These are phyloP conservation scores for Motacilla alba DNA, from an alignment of 2,113 vertebrate species.

Conservation along the genomic window DNA sequence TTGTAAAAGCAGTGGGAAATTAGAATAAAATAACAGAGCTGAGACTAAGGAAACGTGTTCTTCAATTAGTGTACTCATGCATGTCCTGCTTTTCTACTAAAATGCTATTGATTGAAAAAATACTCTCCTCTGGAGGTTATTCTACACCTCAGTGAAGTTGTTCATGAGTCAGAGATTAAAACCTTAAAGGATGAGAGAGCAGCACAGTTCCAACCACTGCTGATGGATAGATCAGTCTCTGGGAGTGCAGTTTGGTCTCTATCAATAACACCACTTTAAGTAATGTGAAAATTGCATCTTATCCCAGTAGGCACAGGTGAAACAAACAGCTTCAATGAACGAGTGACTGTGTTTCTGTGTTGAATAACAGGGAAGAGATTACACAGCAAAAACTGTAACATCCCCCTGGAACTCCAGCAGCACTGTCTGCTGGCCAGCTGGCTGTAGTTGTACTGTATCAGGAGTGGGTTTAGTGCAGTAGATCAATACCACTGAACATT, in stretches of 20 bases:
- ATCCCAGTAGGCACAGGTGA: background rate
- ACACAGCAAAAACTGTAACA: background rate
- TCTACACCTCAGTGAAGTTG: background rate
- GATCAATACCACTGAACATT: background rate
- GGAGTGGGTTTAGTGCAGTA: background rate
- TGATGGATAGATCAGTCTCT: background rate
- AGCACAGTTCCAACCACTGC: background rate
- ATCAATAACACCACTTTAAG: background rate
- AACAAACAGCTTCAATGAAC: background rate
- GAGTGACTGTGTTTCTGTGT: background rate
- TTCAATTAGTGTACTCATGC: constrained; percentile 1
- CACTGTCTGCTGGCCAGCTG: background rate
- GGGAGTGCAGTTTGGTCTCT: background rate
- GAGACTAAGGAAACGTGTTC: background rate
- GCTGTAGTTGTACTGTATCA: background rate
- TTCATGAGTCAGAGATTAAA: background rate
- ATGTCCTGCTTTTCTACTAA: background rate
- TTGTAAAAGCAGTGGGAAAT: background rate
- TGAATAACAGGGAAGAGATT: background rate
- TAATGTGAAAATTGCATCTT: background rate
- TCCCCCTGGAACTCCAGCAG: background rate
- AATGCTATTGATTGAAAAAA: constrained; percentile 2
- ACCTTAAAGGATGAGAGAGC: background rate
- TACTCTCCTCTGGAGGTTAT: background rate
- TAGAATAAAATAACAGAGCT: background rate